Evolutionary conservation across 2,797 vertebrate species (phyloP).

Genomic region (Atherinosoma microstoma): DNA sequence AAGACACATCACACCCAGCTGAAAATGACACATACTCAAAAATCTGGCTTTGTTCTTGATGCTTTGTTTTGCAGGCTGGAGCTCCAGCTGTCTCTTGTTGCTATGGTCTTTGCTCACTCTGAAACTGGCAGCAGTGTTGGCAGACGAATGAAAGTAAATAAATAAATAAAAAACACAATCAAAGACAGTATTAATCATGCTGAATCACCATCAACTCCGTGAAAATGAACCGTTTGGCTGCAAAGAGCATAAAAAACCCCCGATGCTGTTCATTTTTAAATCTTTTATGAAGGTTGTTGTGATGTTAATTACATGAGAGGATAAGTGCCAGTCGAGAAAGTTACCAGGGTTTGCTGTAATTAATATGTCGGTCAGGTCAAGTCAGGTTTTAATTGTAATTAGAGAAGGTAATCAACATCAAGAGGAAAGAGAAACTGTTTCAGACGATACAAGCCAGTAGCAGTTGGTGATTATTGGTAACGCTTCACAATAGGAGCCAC

Average conservation of each 20-base stretch:
- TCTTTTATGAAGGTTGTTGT: constrained; percentile 3
- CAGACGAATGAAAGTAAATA: constrained; percentile 22
- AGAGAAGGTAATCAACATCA: constrained; percentile 31
- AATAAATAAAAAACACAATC: background rate
- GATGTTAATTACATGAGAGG: constrained; percentile 23
- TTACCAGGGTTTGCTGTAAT: constrained; percentile 6
- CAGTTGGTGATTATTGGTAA: background rate
- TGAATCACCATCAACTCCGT: constrained; percentile 55
- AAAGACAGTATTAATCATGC: constrained; percentile 38
- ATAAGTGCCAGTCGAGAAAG: constrained; percentile 5
- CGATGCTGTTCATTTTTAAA: constrained; percentile 17
- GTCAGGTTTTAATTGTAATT: constrained; percentile 29
- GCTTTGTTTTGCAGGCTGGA: constrained; percentile 38
- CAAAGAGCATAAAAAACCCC: constrained; percentile 6
- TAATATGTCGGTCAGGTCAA: constrained; percentile 20
- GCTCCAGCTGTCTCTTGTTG: constrained; percentile 65
- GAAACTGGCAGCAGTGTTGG: constrained; percentile 45
- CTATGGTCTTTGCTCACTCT: constrained; percentile 50
- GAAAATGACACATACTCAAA: constrained; percentile 61
- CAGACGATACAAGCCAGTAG: background rate
- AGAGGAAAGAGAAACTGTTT: background rate
- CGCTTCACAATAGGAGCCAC: no score
- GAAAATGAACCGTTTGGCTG: constrained; percentile 44
- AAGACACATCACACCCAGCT: constrained; percentile 57
- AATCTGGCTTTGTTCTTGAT: constrained; percentile 60